These are phyloP conservation scores for Alentia gelatinosa DNA, from an alignment of 2,888 invertebrate genomes.

Conservation along the genomic window DNA sequence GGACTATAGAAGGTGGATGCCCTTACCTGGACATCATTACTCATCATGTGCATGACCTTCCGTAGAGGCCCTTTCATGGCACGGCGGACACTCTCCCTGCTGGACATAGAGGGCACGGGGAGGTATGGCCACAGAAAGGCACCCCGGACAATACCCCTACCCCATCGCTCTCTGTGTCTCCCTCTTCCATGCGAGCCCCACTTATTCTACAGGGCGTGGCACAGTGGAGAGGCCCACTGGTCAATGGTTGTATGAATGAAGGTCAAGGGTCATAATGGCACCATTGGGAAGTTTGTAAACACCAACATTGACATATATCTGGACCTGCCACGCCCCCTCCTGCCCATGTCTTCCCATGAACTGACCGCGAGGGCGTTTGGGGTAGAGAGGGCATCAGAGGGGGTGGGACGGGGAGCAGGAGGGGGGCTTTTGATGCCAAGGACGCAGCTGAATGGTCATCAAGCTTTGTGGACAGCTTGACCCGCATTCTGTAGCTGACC, in stretches of 20 bases:
- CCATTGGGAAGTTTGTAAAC: constrained; percentile 41
- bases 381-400: not conserved
- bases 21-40: constrained; percentile 9
- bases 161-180: too few species aligned
- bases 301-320: constrained; percentile 31
- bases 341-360: not conserved
- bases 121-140: not conserved
- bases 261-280: constrained; percentile 28
- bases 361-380: not conserved
- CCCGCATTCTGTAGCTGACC: constrained; percentile 2
- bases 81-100: not conserved
- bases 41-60: constrained; percentile 1
- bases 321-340: constrained; percentile 22
- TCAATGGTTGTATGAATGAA: not conserved
- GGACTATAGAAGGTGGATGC: not conserved
- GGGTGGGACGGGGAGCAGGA: not conserved
- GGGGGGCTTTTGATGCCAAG: not conserved
- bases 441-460: constrained; percentile 30
- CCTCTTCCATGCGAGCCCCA: not conserved
- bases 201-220: not conserved
- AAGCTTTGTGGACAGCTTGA: constrained; percentile 15
- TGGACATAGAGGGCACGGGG: not conserved
- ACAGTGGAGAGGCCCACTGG: not conserved
- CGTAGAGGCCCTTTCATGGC: not conserved
- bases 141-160: not conserved